Percentiles rank a stretch among this genome's conserved stretches.
These are phyloP conservation scores for Tenebrosternarchus preto DNA, from an alignment of 2,113 vertebrate species.

Conservation along the genomic window DNA sequence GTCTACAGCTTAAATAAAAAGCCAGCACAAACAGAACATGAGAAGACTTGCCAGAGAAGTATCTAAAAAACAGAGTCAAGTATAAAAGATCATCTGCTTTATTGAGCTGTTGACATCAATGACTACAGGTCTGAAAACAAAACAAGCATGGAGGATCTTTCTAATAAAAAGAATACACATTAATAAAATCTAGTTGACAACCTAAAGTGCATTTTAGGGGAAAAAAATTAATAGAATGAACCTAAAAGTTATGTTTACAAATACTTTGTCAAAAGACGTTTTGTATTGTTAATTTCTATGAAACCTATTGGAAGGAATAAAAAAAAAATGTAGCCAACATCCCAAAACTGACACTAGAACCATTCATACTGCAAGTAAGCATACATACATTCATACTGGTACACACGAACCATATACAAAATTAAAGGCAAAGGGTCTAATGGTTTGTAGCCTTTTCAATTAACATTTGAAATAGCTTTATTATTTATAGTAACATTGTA, in stretches of 20 bases:
- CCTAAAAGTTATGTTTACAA: neutral
- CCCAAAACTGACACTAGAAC: neutral
- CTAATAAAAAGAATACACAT: constrained; percentile 57
- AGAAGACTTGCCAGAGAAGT: too few species aligned
- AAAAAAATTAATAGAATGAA: constrained; percentile 67
- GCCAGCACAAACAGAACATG: too few species aligned
- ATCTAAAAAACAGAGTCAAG: neutral
- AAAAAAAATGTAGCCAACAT: neutral
- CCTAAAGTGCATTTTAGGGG: constrained; percentile 85
- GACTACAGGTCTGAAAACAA: constrained; percentile 68
- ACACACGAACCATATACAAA: neutral
- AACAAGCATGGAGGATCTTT: neutral
- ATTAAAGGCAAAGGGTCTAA: neutral
- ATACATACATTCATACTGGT: neutral
- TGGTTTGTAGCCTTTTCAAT: constrained; percentile 8
- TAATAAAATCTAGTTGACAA: constrained; percentile 71
- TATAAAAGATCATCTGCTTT: constrained; percentile 15
- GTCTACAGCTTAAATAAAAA: neutral
- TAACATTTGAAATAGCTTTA: constrained; percentile 19
- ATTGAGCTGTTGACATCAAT: constrained; percentile 70
- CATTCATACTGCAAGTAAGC: neutral
- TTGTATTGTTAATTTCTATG: constrained; percentile 17
- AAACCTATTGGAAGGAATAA: constrained; percentile 11
- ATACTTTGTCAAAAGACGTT: neutral
- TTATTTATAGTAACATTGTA: neutral